Evolutionary conservation across 1,140 invertebrate genomes (phyloP), one percentile per base, ranked within the genome.

Genomic region (Drosophila elegans): DNA sequence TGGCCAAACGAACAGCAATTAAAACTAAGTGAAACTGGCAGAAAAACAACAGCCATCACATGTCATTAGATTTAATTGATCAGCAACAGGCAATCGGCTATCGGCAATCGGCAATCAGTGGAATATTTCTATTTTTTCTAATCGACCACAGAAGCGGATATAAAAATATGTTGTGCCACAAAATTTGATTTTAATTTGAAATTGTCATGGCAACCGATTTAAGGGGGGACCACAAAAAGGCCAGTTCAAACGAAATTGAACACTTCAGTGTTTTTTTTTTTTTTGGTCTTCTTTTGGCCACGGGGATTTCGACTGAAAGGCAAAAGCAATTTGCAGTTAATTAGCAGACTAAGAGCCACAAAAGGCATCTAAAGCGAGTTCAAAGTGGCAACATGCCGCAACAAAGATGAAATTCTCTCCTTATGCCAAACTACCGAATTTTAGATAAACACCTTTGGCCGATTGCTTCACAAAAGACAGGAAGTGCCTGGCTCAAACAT

Each of bases 121-220:
- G 45, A 39, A 12, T 21, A 25, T 21, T 48, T 39, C 25, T 13
- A 2, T 2, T n/a, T 25, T 32, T 41, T 13, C 12, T 5, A 12
- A 11, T 34, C 45, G 27, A 64, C 66, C 73, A 41, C 67, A 77
- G 34, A 49, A 63, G n/a, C 39, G 63, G 51, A 60, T 71, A 79
- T 67, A 51, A 57, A 84, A 73, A 80, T 77, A 52, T 57, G 64
- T 67, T 53, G 38, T 52, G 32, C 71, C 79, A 68, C 61, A 83
- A 56, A 77, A 84, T 84, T 73, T 77, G 62, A 77, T 85, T 84
- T 84, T 68, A 80, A 85, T 85, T 77, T 74, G 73, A 79, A 78
- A 66, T 75, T 71, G 64, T 27, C 75, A 62, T 54, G 59, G 45
- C 38, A 62, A 71, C 39, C 39, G 39, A 56, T 60, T 57, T 56